A percentile compares a stretch with the other conserved stretches of the same genome.
phyloP scores from a whole-genome alignment of 2,797 vertebrate genomes.

The Smutsia temminckii region DNA sequence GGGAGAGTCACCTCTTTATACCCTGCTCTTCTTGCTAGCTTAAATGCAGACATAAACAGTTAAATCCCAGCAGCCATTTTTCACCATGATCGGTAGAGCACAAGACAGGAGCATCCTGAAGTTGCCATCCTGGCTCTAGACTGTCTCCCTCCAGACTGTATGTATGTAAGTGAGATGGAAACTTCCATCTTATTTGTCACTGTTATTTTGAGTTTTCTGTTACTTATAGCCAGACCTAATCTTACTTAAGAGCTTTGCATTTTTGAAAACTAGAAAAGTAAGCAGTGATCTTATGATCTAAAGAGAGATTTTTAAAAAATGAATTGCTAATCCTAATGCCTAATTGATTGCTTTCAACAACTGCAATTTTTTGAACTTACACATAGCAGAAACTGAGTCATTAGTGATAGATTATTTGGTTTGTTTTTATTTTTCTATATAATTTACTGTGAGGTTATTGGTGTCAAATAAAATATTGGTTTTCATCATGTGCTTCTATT shows the following conservation, averaged over 20 bases:
- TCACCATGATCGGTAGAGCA: background rate
- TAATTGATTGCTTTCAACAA: background rate
- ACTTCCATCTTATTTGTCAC: background rate
- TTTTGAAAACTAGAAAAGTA: constrained; percentile 47
- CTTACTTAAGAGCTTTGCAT: background rate
- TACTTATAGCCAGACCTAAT: background rate
- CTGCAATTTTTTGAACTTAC: background rate
- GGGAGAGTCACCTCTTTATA: background rate
- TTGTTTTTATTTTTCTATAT: background rate
- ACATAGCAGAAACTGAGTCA: background rate
- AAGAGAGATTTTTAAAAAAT: background rate
- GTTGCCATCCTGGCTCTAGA: background rate
- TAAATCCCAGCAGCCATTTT: background rate
- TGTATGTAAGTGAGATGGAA: background rate
- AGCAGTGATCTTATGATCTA: background rate
- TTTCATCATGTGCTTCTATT: background rate
- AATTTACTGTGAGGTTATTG: background rate
- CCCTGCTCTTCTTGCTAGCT: background rate
- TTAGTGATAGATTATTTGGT: background rate
- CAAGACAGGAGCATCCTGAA: background rate
- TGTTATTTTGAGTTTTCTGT: background rate
- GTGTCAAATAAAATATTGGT: background rate
- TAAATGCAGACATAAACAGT: background rate
- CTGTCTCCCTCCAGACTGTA: background rate
- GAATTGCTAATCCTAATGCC: background rate